Conservation (phyloP, 2,113 vertebrate genomes). For the Anguilla japonica region DNA sequence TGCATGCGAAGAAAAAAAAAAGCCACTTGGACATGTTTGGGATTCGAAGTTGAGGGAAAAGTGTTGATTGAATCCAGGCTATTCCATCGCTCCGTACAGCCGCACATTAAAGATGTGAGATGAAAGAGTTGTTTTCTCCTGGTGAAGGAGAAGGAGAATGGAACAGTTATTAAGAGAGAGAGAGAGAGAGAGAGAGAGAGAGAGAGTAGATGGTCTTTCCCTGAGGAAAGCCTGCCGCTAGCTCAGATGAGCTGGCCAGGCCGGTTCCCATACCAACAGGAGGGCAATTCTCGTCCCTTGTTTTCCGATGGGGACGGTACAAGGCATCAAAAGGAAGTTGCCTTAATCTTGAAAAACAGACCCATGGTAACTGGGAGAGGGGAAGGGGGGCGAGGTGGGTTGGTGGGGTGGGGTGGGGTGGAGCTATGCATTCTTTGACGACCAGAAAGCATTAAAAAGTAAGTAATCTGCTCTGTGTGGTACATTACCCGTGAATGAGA, state of each 20-base stretch:
- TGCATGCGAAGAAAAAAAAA: not conserved
- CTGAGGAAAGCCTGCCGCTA: not conserved
- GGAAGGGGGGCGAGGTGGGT: not conserved
- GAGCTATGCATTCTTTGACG: slow-evolving; percentile 39
- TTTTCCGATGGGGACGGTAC: not conserved
- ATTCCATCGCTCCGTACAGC: not conserved
- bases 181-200: slow-evolving; percentile 26
- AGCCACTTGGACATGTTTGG: not conserved
- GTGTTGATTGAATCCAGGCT: not conserved
- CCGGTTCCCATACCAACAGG: not conserved
- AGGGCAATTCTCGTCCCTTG: not conserved
- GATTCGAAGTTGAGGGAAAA: not conserved
- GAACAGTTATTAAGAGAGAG: slow-evolving; percentile 42
- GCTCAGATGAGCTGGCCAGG: not conserved
- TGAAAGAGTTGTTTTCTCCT: not conserved
- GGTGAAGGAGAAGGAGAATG: slow-evolving; percentile 16
- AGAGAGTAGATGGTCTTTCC: not conserved
- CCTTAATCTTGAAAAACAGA: slow-evolving; percentile 18
- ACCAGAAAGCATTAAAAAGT: slow-evolving; percentile 55
- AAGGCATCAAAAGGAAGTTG: not conserved
- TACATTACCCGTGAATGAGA: slow-evolving; percentile 68
- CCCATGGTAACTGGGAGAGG: slow-evolving; percentile 10
- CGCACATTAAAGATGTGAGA: not conserved
- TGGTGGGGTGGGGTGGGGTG: not conserved
- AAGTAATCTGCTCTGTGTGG: slow-evolving; percentile 64